These are phyloP conservation scores for Meiosimyza decipiens DNA, from an alignment of 2,888 invertebrate genomes.

Conservation along the genomic window DNA sequence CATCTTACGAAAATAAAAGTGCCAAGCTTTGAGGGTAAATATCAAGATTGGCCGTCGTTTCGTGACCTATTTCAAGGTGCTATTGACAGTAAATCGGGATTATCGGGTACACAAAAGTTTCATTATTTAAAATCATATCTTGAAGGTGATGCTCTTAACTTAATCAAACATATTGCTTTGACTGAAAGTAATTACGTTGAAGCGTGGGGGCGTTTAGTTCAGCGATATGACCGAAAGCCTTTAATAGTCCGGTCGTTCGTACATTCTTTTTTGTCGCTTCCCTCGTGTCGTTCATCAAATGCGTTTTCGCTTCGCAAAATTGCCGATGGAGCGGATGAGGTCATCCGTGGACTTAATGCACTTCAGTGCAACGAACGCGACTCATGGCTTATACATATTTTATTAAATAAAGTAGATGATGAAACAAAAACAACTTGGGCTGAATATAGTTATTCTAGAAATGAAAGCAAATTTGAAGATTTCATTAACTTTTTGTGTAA, in stretches of 20 bases:
- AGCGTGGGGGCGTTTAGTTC: constrained; percentile 27
- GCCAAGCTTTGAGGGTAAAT: not conserved
- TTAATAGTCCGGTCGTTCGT: constrained; percentile 32
- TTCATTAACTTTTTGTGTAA: constrained; percentile 1
- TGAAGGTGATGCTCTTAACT: no score
- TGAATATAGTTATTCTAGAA: not conserved
- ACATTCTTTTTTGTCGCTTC: constrained; percentile 27
- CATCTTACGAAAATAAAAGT: constrained; percentile 13
- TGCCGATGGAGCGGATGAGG: constrained; percentile 30
- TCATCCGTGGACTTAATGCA: not conserved
- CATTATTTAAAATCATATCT: no score
- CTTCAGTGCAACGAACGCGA: not conserved
- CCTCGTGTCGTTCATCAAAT: constrained; percentile 16
- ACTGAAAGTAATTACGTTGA: not conserved
- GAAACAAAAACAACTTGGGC: constrained; percentile 15
- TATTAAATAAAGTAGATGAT: constrained; percentile 15
- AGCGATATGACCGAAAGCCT: constrained; percentile 23
- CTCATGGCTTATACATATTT: constrained; percentile 16
- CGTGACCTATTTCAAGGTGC: not conserved
- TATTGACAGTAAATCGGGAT: no score
- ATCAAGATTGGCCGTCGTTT: constrained; percentile 18
- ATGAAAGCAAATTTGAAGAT: not conserved
- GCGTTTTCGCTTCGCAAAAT: constrained; percentile 29
- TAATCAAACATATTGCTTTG: not conserved
- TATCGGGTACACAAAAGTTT: no score